These are phyloP conservation scores for Siniperca undulata DNA, from an alignment of 2,797 vertebrate species.

Conservation along the genomic window DNA sequence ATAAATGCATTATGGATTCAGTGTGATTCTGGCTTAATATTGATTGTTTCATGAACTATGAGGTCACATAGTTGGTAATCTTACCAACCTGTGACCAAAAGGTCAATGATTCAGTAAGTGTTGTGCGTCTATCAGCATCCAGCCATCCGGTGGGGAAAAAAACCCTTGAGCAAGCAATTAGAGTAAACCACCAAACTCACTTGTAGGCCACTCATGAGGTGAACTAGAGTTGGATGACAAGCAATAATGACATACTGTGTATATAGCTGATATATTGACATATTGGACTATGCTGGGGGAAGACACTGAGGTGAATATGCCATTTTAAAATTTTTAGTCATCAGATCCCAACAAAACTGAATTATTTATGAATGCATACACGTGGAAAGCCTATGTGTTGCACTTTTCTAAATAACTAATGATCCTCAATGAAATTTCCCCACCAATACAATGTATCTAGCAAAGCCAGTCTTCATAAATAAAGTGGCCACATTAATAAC, in stretches of 20 bases:
- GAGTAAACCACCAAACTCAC: neutral
- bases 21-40: neutral
- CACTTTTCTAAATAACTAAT: slow-evolving; percentile 14
- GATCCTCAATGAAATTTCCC: slow-evolving; percentile 7
- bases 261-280: neutral
- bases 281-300: neutral
- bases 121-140: neutral
- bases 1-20: slow-evolving; percentile 6
- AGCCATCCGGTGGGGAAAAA: neutral
- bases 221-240: neutral
- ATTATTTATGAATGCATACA: neutral
- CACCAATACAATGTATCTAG: neutral
- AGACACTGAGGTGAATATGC: neutral
- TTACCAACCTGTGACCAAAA: slow-evolving; percentile 9
- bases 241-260: neutral
- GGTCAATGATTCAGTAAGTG: slow-evolving; percentile 1
- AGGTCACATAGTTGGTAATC: neutral
- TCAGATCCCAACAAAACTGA: neutral
- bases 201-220: slow-evolving; percentile 1
- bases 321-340: neutral
- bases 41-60: slow-evolving; percentile 3
- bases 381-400: neutral
- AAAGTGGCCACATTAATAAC: slow-evolving; percentile 3
- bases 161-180: neutral
- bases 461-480: neutral